Evolutionary conservation across 2,797 vertebrate species (phyloP).

Genomic region (Etheostoma nigrum): DNA sequence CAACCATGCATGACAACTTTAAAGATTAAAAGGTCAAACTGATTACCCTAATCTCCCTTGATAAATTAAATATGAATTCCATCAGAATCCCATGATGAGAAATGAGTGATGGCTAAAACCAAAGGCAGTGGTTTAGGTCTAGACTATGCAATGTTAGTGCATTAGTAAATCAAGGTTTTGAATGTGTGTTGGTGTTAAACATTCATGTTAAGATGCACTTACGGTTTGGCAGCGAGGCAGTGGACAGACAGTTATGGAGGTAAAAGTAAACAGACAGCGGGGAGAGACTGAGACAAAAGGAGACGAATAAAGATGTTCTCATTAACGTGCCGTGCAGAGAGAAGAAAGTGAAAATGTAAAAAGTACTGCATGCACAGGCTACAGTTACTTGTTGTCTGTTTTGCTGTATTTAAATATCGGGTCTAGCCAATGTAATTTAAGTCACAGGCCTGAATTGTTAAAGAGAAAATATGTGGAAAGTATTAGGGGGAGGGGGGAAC

Average conservation of each 20-base stretch:
- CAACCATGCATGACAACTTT: neutral
- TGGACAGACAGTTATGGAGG: constrained; percentile 45
- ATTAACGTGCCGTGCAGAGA: constrained; percentile 10
- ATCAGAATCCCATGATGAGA: neutral
- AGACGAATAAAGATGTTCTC: neutral
- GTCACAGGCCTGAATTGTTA: neutral
- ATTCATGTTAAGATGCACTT: constrained; percentile 81
- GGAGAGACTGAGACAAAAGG: neutral
- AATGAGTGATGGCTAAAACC: neutral
- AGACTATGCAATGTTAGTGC: neutral
- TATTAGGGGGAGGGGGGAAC: neutral
- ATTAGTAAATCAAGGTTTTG: constrained; percentile 31
- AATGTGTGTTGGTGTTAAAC: constrained; percentile 39
- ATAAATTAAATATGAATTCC: neutral
- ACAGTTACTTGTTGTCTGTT: constrained; percentile 12
- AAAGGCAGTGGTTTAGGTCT: neutral
- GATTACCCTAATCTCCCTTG: neutral
- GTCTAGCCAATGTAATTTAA: neutral
- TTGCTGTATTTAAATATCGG: neutral
- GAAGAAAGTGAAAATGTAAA: neutral
- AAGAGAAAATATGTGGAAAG: neutral
- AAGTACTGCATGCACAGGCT: neutral
- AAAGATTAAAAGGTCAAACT: fast-evolving
- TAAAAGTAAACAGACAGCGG: constrained; percentile 14
- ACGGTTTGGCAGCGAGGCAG: constrained; percentile 79